These are phyloP conservation scores for Mythimna albipuncta DNA, from an alignment of 2,888 invertebrate species.

Conservation along the genomic window DNA sequence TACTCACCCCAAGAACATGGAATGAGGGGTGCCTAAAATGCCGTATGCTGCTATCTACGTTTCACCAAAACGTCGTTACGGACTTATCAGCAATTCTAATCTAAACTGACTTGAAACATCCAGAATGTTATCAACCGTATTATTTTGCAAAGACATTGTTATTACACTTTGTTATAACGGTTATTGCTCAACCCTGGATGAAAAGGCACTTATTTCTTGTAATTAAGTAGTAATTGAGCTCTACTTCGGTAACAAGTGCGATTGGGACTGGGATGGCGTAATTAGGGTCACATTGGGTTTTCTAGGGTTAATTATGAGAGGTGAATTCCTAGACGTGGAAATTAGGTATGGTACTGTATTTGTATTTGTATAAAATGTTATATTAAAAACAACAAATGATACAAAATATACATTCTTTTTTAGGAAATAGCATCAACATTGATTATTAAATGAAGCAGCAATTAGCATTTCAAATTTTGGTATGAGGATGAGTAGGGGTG, in stretches of 20 bases:
- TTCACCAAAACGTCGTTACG: slow-evolving; percentile 46
- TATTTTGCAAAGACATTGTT: slow-evolving; percentile 64
- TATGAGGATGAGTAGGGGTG: too few relatives aligned
- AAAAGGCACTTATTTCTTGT: slow-evolving; percentile 56
- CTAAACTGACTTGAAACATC: slow-evolving; percentile 64
- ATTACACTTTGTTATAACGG: slow-evolving; percentile 58
- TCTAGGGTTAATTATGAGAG: slow-evolving; percentile 39
- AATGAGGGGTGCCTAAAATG: slow-evolving; percentile 16
- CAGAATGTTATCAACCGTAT: slow-evolving; percentile 70
- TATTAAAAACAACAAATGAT: too few relatives aligned
- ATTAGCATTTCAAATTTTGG: too few relatives aligned
- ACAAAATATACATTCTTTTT: too few relatives aligned
- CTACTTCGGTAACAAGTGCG: slow-evolving; percentile 44
- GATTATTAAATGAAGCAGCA: too few relatives aligned
- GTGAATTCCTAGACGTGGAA: background rate
- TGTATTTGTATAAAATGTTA: too few relatives aligned
- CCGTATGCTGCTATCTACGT: slow-evolving; percentile 54
- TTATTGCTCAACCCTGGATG: slow-evolving; percentile 60
- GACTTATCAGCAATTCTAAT: slow-evolving; percentile 66
- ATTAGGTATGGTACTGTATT: background rate
- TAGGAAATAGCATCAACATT: too few relatives aligned
- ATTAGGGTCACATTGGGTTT: slow-evolving; percentile 42
- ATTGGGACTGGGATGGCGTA: slow-evolving; percentile 37
- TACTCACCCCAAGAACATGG: slow-evolving; percentile 33
- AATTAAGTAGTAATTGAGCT: slow-evolving; percentile 64